phyloP scores from a whole-genome alignment of 2,113 vertebrate genomes.

The Proterorhinus semilunaris region DNA sequence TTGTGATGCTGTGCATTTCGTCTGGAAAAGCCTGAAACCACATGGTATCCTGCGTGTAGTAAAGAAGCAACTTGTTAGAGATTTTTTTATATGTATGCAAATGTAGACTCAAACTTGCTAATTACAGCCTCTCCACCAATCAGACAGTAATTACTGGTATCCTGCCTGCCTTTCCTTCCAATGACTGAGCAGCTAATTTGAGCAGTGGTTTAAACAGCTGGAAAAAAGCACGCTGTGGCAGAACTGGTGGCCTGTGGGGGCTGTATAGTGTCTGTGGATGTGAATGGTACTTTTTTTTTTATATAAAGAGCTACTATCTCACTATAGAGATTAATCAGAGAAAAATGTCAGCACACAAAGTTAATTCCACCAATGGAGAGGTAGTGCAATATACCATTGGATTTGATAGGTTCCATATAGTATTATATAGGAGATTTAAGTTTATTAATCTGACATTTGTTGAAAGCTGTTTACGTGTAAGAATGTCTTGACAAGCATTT shows the following conservation, averaged over 20 bases:
- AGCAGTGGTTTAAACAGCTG: slow-evolving; percentile 81
- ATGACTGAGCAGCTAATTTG: slow-evolving; percentile 84
- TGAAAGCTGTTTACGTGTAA: no score
- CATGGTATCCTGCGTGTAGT: not conserved
- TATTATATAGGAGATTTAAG: no score
- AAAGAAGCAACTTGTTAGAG: slow-evolving; percentile 23
- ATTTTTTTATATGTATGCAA: slow-evolving; percentile 66
- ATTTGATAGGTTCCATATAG: no score
- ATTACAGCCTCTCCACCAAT: slow-evolving; percentile 84
- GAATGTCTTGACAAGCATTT: no score
- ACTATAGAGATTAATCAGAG: slow-evolving; percentile 37
- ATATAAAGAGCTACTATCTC: slow-evolving; percentile 25
- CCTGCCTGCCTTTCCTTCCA: slow-evolving; percentile 81
- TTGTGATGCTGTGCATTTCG: not conserved
- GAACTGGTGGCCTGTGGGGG: slow-evolving; percentile 56
- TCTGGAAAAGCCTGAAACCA: not conserved
- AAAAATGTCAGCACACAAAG: slow-evolving; percentile 36
- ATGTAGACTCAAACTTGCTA: slow-evolving; percentile 72
- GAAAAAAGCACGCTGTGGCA: slow-evolving; percentile 71
- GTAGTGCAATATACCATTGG: not conserved
- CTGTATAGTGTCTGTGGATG: slow-evolving; percentile 17
- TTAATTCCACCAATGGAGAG: slow-evolving; percentile 21
- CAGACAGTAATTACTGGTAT: slow-evolving; percentile 83
- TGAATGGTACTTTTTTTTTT: slow-evolving; percentile 42
- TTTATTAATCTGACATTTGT: no score